Percentiles rank a stretch among this genome's conserved stretches.
Conservation (phyloP, 2,888 invertebrate genomes). For the Rhynchonema sp. region DNA sequence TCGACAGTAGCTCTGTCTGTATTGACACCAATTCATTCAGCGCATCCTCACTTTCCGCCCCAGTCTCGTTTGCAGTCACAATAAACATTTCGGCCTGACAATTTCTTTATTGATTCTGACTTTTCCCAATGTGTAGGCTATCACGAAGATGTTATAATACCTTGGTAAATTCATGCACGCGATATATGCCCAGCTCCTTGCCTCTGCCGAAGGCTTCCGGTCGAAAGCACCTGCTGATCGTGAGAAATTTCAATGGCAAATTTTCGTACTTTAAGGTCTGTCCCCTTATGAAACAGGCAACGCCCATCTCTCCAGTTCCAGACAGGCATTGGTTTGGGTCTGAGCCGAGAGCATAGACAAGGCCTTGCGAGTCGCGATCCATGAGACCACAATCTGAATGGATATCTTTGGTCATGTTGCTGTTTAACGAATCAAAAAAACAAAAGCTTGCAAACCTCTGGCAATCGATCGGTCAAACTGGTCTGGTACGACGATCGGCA, state of each 20-base stretch:
- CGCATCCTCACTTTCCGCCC: conserved; percentile 12
- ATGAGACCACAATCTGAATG: not conserved
- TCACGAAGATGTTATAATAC: no score
- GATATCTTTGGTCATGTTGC: not conserved
- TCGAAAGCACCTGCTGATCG: conserved; percentile 21
- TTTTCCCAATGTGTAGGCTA: no score
- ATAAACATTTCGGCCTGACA: conserved; percentile 25
- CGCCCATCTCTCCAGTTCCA: conserved; percentile 28
- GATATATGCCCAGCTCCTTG: conserved; percentile 19
- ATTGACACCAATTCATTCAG: conserved; percentile 16
- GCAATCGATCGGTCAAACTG: conserved; percentile 11
- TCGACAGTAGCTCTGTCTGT: conserved; percentile 17
- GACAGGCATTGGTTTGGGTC: conserved; percentile 16
- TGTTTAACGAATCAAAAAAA: not conserved
- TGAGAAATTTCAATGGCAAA: conserved; percentile 18
- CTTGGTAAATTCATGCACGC: conserved; percentile 27
- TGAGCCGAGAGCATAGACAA: not conserved
- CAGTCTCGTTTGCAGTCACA: conserved; percentile 15
- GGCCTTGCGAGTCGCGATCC: no score
- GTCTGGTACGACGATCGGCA: conserved; percentile 17
- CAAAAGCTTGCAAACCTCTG: not conserved
- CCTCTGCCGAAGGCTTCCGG: conserved; percentile 20
- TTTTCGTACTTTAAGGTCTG: conserved; percentile 15
- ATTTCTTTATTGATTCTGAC: no score
- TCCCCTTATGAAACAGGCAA: conserved; percentile 15